A percentile compares a stretch with the other conserved stretches of the same genome.
phyloP scores from a whole-genome alignment of 2,797 vertebrate species.

The Pelodytes ibericus region DNA sequence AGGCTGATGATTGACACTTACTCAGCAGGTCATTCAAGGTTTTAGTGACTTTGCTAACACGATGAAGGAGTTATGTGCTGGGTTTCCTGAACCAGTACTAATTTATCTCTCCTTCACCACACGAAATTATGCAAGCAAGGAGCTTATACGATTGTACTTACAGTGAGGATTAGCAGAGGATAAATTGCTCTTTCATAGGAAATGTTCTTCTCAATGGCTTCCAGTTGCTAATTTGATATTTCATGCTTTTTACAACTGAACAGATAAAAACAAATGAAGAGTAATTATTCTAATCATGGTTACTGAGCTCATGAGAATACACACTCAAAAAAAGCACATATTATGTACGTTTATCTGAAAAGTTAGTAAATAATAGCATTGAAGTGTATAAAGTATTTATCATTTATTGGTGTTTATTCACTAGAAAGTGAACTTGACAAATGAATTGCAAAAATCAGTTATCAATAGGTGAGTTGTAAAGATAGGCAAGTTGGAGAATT shows the following conservation, averaged over 20 bases:
- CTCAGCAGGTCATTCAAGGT: conserved; percentile 48
- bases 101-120: conserved; percentile 38
- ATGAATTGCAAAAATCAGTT: no score
- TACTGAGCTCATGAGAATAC: background rate
- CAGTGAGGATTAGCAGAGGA: conserved; percentile 31
- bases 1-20: conserved; percentile 35
- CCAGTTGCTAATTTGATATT: conserved; percentile 44
- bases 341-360: background rate
- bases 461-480: no score
- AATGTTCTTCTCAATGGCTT: conserved; percentile 20
- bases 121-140: conserved; percentile 40
- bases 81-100: conserved; percentile 16
- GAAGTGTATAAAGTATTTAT: no score
- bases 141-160: conserved; percentile 25
- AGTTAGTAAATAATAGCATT: background rate
- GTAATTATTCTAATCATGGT: conserved; percentile 41
- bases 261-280: conserved; percentile 38
- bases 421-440: no score
- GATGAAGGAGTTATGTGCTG: conserved; percentile 14
- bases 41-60: conserved; percentile 35
- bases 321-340: conserved; percentile 1
- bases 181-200: conserved; percentile 16
- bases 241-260: conserved; percentile 35
- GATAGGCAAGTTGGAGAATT: no score
- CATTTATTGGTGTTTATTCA: no score